phyloP scores from a whole-genome alignment of 2,113 vertebrate species.

The Ciconia boyciana region DNA sequence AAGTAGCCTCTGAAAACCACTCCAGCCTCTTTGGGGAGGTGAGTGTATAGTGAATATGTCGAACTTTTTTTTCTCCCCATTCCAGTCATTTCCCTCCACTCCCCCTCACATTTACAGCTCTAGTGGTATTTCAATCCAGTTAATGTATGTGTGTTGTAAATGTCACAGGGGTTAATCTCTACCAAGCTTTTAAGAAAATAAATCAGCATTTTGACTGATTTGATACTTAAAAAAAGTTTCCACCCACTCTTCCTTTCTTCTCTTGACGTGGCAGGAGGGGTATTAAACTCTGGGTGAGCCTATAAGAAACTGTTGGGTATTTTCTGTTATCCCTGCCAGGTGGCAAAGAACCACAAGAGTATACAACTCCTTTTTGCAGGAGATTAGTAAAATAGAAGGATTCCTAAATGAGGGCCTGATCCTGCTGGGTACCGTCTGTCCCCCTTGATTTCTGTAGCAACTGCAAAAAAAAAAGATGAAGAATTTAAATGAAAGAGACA shows the following conservation, averaged over 20 bases:
- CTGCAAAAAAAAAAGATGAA: neutral
- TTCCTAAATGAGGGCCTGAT: slow-evolving; percentile 27
- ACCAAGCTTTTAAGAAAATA: slow-evolving; percentile 66
- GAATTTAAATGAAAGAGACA: neutral
- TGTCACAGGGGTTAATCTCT: slow-evolving; percentile 65
- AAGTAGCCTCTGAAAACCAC: slow-evolving; percentile 15
- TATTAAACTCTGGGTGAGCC: slow-evolving; percentile 54
- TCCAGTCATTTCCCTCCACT: slow-evolving; percentile 46
- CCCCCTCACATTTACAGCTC: slow-evolving; percentile 50
- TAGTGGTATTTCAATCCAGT: slow-evolving; percentile 50
- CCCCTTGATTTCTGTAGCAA: neutral
- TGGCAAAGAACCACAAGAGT: slow-evolving; percentile 22
- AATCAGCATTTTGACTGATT: slow-evolving; percentile 62
- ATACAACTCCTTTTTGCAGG: neutral
- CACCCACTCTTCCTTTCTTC: slow-evolving; percentile 62
- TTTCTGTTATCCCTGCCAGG: slow-evolving; percentile 55
- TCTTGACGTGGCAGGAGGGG: slow-evolving; percentile 26
- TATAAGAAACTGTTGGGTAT: slow-evolving; percentile 30
- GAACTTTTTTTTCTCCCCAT: slow-evolving; percentile 11
- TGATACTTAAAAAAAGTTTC: slow-evolving; percentile 62
- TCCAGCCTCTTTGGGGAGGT: neutral
- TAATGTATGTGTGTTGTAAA: slow-evolving; percentile 64
- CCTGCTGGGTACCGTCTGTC: neutral
- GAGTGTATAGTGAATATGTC: neutral
- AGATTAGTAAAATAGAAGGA: slow-evolving; percentile 42